Evolutionary conservation across 2,797 vertebrate species (phyloP), one percentile per base, ranked within the genome.

Genomic region (Premnoplex brunnescens): DNA sequence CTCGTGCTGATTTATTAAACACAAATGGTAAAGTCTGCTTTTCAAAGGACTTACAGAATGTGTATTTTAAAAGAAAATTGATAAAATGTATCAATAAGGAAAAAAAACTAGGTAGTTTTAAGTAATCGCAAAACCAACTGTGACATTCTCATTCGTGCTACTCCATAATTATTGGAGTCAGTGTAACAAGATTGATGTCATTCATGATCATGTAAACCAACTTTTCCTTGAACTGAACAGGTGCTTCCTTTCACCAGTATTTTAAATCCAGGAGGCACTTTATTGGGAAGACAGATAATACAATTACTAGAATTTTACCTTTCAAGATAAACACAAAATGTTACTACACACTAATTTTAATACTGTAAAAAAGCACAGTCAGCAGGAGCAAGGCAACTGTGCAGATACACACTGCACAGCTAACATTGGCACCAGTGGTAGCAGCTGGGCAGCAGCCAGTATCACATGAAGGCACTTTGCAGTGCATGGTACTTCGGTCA

Each of bases 401-500:
- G 14, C 30, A 88, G 39, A 37, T 14, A 19, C 49, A 39, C 64
- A 32, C 20, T 39, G 51, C 43, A 63, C 4, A 71, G 12, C 34
- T 6, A 12, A 64, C 30, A 54, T 0, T n/a, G 51, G 66, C 37
- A 85, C 7, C 0, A 0, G 68, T 52, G 56, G 36, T 9, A 59
- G 49, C 49, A 72, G 48, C 46, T 83, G 43, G 74, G 75, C 34
- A 71, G 41, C 30, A 81, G 52, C 34, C 41, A 67, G 15, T 17
- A 60, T 30, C n/a, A 68, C 1, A 21, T 23, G 27, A 88, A 78
- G 54, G 74, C 34, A 69, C 11, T 19, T 32, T 52, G 49, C 43
- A 75, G n/a, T 1, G 19, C 4, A 3, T 0, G 1, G 75, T 37
- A 62, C 41, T 79, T 59, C 0, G 1, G 34, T 58, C 78, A 86